A percentile compares a stretch with the other conserved stretches of the same genome.
phyloP scores from a whole-genome alignment of 2,888 invertebrate genomes.

The Chrysolina americana region DNA sequence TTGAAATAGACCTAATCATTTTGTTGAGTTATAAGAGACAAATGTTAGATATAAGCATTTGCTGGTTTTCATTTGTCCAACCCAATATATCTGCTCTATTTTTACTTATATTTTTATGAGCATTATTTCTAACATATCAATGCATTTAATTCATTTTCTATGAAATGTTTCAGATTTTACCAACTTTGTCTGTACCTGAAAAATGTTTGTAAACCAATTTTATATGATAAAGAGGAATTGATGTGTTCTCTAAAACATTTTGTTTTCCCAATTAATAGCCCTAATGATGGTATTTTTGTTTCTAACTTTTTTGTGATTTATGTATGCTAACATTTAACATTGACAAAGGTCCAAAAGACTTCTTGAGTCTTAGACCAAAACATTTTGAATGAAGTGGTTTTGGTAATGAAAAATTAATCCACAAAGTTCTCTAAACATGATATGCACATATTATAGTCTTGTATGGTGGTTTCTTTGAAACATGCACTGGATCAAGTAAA shows the following conservation, averaged over 20 bases:
- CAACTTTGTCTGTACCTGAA: no score
- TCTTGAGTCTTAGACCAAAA: not conserved
- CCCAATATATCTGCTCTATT: no score
- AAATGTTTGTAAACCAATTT: no score
- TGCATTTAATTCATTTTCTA: not conserved
- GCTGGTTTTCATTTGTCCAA: no score
- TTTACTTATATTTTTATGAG: no score
- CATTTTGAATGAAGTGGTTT: not conserved
- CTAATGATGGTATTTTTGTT: constrained; percentile 21
- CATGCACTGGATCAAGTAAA: not conserved
- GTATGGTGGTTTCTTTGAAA: not conserved
- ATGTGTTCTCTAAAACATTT: not conserved
- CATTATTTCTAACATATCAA: not conserved
- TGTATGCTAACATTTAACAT: not conserved
- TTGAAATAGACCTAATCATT: no score
- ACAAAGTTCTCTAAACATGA: not conserved
- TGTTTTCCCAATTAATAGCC: not conserved
- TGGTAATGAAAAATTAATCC: not conserved
- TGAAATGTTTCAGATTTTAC: not conserved
- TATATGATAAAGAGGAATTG: not conserved
- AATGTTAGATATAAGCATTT: no score
- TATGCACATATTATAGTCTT: not conserved
- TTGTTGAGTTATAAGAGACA: no score
- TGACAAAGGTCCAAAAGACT: not conserved
- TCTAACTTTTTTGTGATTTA: constrained; percentile 9